A percentile compares a stretch with the other conserved stretches of the same genome.
phyloP scores from a whole-genome alignment of 2,888 invertebrate species.

The Mythimna ferrago region DNA sequence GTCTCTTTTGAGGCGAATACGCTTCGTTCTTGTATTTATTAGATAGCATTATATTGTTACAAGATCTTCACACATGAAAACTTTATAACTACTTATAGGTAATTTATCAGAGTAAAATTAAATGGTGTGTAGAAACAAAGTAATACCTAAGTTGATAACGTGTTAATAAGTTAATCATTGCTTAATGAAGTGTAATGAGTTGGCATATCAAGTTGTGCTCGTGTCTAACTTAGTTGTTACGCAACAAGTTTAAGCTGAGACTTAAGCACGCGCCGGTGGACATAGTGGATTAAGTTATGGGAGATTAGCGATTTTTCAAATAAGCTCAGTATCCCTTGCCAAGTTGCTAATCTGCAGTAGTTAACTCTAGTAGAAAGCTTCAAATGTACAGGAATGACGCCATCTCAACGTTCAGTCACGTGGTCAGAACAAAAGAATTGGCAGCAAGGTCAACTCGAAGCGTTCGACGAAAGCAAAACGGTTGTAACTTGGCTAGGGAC shows the following conservation, averaged over 20 bases:
- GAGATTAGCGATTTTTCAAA: conserved; percentile 19
- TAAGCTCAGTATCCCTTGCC: too few relatives aligned
- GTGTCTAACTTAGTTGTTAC: conserved; percentile 69
- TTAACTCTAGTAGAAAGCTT: too few relatives aligned
- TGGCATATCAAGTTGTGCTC: conserved; percentile 57
- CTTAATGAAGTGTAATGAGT: conserved; percentile 75
- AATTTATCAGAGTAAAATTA: conserved; percentile 11
- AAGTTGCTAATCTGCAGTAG: too few relatives aligned
- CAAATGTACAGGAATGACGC: too few relatives aligned
- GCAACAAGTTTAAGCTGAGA: conserved; percentile 69
- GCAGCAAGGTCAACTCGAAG: too few relatives aligned
- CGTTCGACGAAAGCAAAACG: too few relatives aligned
- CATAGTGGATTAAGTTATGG: conserved; percentile 43
- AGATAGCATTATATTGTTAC: not conserved
- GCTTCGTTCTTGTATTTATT: too few relatives aligned
- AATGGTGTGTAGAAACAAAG: conserved; percentile 43
- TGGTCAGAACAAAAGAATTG: too few relatives aligned
- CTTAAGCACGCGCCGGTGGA: conserved; percentile 64
- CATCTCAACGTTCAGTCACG: too few relatives aligned
- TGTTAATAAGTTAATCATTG: conserved; percentile 66
- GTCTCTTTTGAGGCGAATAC: too few relatives aligned
- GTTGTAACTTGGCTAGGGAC: too few relatives aligned
- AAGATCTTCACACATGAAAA: not conserved
- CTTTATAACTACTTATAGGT: not conserved
- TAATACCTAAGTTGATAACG: conserved; percentile 21